These are phyloP conservation scores for Hyperoplus lanceolatus DNA, from an alignment of 2,797 vertebrate species.

Conservation along the genomic window DNA sequence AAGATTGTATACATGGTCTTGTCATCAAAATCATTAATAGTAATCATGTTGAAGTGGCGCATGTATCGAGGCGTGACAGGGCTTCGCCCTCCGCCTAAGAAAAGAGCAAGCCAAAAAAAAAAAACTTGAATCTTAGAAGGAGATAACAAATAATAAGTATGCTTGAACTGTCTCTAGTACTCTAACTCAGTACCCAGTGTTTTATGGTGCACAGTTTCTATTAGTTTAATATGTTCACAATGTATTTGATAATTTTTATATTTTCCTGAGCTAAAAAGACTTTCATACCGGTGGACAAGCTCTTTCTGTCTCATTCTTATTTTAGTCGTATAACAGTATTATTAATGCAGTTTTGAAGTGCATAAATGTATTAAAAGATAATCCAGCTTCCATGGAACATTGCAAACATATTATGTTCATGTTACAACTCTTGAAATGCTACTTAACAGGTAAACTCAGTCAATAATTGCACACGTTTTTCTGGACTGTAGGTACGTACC, in stretches of 20 bases:
- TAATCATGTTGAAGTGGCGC: constrained; percentile 92
- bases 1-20: constrained; percentile 93
- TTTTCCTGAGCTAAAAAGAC: background rate
- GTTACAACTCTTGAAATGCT: background rate
- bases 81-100: constrained; percentile 91
- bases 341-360: background rate
- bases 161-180: background rate
- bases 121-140: background rate
- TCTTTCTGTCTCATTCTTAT: background rate
- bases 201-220: background rate
- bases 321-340: background rate
- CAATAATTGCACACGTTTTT: background rate
- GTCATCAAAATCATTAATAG: constrained; percentile 94
- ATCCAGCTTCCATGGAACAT: background rate
- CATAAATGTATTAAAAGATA: background rate
- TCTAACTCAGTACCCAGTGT: background rate
- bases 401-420: background rate
- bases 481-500: background rate
- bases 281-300: background rate
- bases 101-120: constrained; percentile 13
- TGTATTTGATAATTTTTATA: background rate
- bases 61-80: constrained; percentile 90
- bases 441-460: background rate
- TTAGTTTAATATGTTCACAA: background rate
- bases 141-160: background rate